Evolutionary conservation across 2,888 invertebrate genomes (phyloP).

Genomic region (Caenorhabditis sinica): DNA sequence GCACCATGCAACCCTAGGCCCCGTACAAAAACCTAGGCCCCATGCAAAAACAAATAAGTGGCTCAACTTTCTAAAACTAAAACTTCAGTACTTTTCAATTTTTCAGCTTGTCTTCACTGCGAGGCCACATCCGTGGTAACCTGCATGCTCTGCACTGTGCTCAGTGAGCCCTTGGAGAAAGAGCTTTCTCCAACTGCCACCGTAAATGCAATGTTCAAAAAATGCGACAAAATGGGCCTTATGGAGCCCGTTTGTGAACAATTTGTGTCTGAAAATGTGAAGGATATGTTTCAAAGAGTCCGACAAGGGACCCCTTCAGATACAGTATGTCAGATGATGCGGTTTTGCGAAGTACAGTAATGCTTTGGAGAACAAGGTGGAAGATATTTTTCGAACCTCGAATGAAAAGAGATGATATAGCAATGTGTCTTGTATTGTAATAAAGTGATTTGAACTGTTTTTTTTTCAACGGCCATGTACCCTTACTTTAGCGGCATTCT

Average conservation of each 20-base stretch:
- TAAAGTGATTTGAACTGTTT: slow-evolving; percentile 54
- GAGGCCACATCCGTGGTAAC: slow-evolving; percentile 62
- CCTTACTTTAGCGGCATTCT: too few species aligned
- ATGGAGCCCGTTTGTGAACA: slow-evolving; percentile 75
- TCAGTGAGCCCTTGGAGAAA: slow-evolving; percentile 51
- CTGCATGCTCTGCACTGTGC: slow-evolving; percentile 56
- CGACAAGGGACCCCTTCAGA: slow-evolving; percentile 63
- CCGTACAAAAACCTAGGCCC: too few species aligned
- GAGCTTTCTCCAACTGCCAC: slow-evolving; percentile 51
- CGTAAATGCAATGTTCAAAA: slow-evolving; percentile 59
- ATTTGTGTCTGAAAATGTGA: slow-evolving; percentile 72
- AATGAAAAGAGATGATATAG: background rate
- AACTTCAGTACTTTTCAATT: background rate
- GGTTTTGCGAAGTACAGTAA: slow-evolving; percentile 49
- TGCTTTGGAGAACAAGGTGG: background rate
- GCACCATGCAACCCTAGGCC: too few species aligned
- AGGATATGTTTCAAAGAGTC: slow-evolving; percentile 67
- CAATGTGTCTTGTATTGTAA: slow-evolving; percentile 2
- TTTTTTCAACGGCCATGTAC: too few species aligned
- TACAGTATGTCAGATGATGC: slow-evolving; percentile 63
- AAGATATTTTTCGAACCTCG: too few species aligned
- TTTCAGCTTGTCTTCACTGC: slow-evolving; percentile 27
- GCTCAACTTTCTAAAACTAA: too few species aligned
- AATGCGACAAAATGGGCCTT: slow-evolving; percentile 73
- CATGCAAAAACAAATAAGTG: too few species aligned